phyloP scores from a whole-genome alignment of 2,113 vertebrate species.

The Pangasianodon hypophthalmus region DNA sequence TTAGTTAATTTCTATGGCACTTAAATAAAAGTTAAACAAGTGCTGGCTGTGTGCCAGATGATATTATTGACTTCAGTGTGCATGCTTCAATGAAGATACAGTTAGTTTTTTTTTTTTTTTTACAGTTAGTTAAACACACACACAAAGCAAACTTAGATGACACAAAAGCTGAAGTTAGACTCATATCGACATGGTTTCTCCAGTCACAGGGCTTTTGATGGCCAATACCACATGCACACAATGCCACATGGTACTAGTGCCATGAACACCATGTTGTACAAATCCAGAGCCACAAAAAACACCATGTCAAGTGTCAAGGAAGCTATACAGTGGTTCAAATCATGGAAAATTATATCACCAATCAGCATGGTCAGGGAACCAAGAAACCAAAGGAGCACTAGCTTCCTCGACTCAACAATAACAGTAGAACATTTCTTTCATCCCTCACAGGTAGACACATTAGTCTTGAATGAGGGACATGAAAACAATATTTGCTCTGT shows the following conservation, averaged over 20 bases:
- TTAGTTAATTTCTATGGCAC: conserved; percentile 55
- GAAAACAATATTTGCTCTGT: neutral
- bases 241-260: conserved; percentile 19
- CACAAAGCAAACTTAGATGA: neutral
- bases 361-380: neutral
- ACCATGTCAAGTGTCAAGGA: neutral
- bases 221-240: neutral
- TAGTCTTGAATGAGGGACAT: neutral
- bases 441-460: neutral
- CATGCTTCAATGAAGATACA: neutral
- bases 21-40: conserved; percentile 55
- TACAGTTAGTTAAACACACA: neutral
- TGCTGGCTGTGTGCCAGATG: conserved; percentile 12
- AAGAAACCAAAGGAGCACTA: neutral
- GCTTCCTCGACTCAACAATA: conserved; percentile 14
- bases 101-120: too few species aligned
- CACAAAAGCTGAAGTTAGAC: neutral
- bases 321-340: neutral
- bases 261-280: neutral
- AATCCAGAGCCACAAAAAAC: neutral
- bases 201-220: neutral
- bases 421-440: neutral
- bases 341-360: conserved; percentile 2
- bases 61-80: conserved; percentile 30
- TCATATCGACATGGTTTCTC: neutral